These are phyloP conservation scores for human (Homo sapiens) DNA, from an alignment of 2,113 vertebrate genomes.

Conservation along the genomic window DNA sequence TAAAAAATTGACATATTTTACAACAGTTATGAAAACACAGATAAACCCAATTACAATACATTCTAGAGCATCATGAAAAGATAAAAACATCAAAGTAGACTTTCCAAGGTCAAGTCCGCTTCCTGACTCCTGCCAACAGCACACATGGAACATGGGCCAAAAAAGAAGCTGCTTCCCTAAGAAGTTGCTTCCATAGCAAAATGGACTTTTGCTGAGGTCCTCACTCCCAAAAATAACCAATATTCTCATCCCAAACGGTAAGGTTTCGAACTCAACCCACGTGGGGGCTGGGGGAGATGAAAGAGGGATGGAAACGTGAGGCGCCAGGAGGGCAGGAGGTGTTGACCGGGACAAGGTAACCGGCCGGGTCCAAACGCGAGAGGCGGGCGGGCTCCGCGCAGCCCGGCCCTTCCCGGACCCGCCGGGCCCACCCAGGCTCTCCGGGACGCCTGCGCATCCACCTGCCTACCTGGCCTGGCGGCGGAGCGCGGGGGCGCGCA, in stretches of 20 bases:
- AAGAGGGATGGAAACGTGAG: not conserved
- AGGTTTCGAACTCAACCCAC: not conserved
- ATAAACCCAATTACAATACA: not conserved
- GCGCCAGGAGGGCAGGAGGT: not conserved
- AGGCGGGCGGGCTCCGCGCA: not conserved
- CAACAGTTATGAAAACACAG: not conserved
- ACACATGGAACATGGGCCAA: not conserved
- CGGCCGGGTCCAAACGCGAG: not conserved
- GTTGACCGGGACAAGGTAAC: fast-evolving
- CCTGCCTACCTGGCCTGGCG: not conserved
- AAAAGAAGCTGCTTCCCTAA: fast-evolving
- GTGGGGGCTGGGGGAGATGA: not conserved
- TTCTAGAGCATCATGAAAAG: not conserved
- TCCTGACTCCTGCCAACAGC: not conserved
- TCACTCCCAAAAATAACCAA: not conserved
- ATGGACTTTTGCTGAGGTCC: not conserved
- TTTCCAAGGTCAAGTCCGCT: not conserved
- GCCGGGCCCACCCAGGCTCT: too few relatives aligned
- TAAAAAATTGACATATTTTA: not conserved
- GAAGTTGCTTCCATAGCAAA: not conserved
- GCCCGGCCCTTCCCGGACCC: not conserved
- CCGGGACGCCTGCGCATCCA: too few relatives aligned
- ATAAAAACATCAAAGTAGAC: not conserved
- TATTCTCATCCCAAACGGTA: not conserved
- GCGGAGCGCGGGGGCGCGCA: too few relatives aligned